These are phyloP conservation scores for Erithacus rubecula DNA, from an alignment of 2,797 vertebrate species.

Conservation along the genomic window DNA sequence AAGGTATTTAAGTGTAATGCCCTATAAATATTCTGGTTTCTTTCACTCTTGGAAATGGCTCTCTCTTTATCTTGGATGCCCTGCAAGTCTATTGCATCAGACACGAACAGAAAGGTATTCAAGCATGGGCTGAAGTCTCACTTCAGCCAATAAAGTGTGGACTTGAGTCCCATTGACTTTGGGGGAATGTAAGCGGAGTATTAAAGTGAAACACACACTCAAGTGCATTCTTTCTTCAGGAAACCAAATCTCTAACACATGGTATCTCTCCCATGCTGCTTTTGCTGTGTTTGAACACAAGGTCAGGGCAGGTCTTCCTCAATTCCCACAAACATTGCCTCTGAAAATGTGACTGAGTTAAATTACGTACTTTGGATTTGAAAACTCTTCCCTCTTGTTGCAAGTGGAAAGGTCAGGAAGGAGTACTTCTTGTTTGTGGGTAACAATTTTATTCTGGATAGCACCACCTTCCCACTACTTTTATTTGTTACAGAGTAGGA, in stretches of 20 bases:
- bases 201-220: neutral
- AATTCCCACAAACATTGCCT: neutral
- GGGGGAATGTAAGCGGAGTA: neutral
- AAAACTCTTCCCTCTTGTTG: neutral
- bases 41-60: neutral
- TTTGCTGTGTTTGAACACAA: neutral
- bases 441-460: neutral
- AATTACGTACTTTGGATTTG: neutral
- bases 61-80: conserved; percentile 56
- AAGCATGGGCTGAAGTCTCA: conserved; percentile 13
- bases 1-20: neutral
- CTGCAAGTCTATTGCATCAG: conserved; percentile 39
- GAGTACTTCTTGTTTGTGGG: neutral
- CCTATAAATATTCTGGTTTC: conserved; percentile 2
- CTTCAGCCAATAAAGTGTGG: neutral
- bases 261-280: neutral
- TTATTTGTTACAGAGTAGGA: neutral
- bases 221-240: conserved; percentile 27
- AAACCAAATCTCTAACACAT: neutral
- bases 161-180: conserved; percentile 27
- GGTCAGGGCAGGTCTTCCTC: neutral
- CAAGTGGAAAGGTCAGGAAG: neutral
- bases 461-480: neutral
- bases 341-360: neutral
- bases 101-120: conserved; percentile 47